A percentile compares a stretch with the other conserved stretches of the same genome.
phyloP scores from a whole-genome alignment of 2,888 invertebrate genomes.

The Trypoxylon attenuatum region DNA sequence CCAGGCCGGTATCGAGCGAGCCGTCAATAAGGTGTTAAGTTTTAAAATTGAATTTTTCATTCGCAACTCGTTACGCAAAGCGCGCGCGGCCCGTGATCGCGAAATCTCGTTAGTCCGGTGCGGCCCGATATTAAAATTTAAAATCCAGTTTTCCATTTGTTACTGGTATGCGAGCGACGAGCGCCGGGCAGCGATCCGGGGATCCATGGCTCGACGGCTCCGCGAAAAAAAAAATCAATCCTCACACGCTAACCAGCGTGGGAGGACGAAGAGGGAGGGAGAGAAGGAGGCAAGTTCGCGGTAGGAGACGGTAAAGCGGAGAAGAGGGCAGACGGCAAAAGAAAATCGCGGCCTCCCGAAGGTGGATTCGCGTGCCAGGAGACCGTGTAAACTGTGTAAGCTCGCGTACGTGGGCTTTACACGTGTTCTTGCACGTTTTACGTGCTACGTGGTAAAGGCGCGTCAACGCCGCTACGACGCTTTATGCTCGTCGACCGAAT shows the following conservation, averaged over 20 bases:
- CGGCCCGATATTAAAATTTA: constrained; percentile 28
- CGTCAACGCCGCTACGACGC: constrained; percentile 40
- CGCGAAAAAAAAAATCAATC: too few species aligned
- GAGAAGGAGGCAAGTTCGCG: not conserved
- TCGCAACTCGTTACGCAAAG: constrained; percentile 11
- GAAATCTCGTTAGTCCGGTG: constrained; percentile 34
- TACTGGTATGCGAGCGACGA: not conserved
- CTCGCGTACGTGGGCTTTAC: constrained; percentile 41
- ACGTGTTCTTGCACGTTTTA: constrained; percentile 44
- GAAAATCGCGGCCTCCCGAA: constrained; percentile 2
- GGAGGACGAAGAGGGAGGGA: not conserved
- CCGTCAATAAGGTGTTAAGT: not conserved
- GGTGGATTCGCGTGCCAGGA: constrained; percentile 38
- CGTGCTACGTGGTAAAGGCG: constrained; percentile 44
- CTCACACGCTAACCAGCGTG: too few species aligned
- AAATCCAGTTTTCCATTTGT: constrained; percentile 8
- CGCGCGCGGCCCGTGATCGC: constrained; percentile 46
- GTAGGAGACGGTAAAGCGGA: not conserved
- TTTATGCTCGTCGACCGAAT: constrained; percentile 47
- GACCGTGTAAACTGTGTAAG: constrained; percentile 32
- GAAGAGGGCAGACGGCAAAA: not conserved
- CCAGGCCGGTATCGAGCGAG: not conserved
- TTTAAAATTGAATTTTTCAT: constrained; percentile 4
- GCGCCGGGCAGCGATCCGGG: not conserved
- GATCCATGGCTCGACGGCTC: not conserved